A percentile compares a stretch with the other conserved stretches of the same genome.
Conservation (phyloP, 37 sponge, comb jelly and placozoan genomes). For the Spongia lamella region DNA sequence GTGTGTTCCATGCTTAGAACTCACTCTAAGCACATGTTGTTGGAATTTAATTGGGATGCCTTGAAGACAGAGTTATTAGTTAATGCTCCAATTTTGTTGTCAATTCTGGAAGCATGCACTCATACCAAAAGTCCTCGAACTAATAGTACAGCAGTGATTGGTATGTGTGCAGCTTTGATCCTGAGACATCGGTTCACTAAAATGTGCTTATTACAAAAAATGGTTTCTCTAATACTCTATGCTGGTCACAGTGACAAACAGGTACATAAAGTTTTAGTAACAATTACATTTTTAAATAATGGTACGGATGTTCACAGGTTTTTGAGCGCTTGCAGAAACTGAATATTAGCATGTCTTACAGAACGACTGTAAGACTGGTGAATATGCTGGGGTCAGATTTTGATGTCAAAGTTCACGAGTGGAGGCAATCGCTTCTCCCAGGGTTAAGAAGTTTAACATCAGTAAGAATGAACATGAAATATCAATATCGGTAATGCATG, state of each 20-base stretch:
- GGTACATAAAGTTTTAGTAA: neutral
- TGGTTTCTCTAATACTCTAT: slow-evolving; percentile 8
- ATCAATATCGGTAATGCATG: too few relatives aligned
- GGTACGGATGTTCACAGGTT: slow-evolving; percentile 1
- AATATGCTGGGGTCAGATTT: neutral
- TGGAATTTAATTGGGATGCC: neutral
- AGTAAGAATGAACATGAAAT: too few relatives aligned
- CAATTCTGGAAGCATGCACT: neutral
- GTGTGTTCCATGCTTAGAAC: neutral
- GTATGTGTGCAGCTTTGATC: slow-evolving; percentile 17
- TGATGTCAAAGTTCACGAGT: slow-evolving; percentile 1
- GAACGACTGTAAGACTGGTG: slow-evolving; percentile 1
- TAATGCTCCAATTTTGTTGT: neutral
- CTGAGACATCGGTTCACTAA: neutral
- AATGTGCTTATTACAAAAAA: slow-evolving; percentile 27
- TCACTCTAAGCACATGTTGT: neutral
- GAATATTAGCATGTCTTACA: neutral
- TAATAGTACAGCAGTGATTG: neutral
- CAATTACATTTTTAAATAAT: too few relatives aligned
- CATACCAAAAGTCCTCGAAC: neutral
- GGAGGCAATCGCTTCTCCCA: slow-evolving; percentile 1
- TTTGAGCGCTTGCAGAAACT: neutral
- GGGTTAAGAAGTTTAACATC: neutral
- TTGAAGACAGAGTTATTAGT: neutral
- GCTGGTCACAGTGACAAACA: slow-evolving; percentile 16